Base-by-base conservation (phyloP, 2,113 vertebrate species). In the Okapia johnstoni region DNA sequence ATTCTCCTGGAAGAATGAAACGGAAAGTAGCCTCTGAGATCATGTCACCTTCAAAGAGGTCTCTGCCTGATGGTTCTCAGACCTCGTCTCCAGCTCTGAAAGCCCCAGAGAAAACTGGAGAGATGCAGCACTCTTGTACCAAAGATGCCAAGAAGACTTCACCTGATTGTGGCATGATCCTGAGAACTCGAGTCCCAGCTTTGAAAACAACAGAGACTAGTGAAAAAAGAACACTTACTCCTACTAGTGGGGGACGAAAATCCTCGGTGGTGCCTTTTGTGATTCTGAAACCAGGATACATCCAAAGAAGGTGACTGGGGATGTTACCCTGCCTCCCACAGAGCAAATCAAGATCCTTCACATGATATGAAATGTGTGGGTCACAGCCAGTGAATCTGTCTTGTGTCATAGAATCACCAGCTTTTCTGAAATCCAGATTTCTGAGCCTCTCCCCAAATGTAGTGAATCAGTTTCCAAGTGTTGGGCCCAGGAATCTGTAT, bases 1-100 rank as follows among this genome's bases (percentile, higher is more conserved):
- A 96, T 66, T 86, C 91, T 1, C 89, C 96, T 43, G 36, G 98
- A 57, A 90, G 85, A 81, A 88, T 89, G 2, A 99, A 99, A 85
- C 96, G 97, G 92, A 99, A 98, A 98, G 88, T 97, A 12, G 87
- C 98, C 79, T 96, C 98, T 54, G 98, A 98, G 6, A 57, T 97
- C 57, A 94, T 98, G 4, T 99, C 99, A 0, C 99, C 99, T 21
- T 95, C 98, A 3, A 99, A 96, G 95, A 97, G 96, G 6, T 21
- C 93, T n/a, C 96, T 96, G 1, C 8, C 11, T 48, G 81, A 14
- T 25, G 88, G 85, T 15, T 28, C 50, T 50, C 79, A 86, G 48
- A 84, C 55, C 57, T 83, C 8, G 0, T 85, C 94, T 81, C 83
- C 79, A 80, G 12, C 43, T 81, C 63, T 55, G 61, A 96, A 89